Percentiles rank a stretch among this genome's conserved stretches.
Conservation (phyloP, 2,797 vertebrate species). For the Benthosema pterotum region DNA sequence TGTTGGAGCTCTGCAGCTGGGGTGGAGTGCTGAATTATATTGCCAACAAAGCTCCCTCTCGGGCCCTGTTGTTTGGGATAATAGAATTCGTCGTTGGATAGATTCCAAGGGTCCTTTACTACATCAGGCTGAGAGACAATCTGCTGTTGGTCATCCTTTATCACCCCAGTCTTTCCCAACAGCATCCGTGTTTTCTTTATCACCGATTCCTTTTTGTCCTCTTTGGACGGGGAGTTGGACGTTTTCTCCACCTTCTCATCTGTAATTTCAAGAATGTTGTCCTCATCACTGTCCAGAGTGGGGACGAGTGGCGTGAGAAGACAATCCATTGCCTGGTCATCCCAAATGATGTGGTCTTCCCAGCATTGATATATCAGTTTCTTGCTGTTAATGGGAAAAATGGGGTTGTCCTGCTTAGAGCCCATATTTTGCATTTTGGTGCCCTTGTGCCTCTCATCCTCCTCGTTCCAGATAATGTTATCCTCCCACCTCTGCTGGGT, state of each 20-base stretch:
- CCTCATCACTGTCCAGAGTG: constrained; percentile 96
- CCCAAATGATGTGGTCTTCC: constrained; percentile 99
- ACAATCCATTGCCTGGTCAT: constrained; percentile 93
- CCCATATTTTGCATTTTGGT: constrained; percentile 94
- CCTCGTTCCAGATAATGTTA: constrained; percentile 98
- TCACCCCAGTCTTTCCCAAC: constrained; percentile 97
- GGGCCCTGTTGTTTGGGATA: constrained; percentile 98
- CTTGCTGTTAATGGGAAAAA: constrained; percentile 97
- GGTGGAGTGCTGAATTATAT: constrained; percentile 99
- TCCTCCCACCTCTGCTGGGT: constrained; percentile 98
- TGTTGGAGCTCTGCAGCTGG: constrained; percentile 95
- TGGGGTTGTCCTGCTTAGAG: constrained; percentile 92
- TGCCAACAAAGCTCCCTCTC: constrained; percentile 95
- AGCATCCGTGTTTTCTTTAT: constrained; percentile 97
- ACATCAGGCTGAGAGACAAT: constrained; percentile 97
- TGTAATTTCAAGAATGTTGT: constrained; percentile 98
- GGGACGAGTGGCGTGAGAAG: constrained; percentile 91
- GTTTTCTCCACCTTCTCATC: constrained; percentile 96
- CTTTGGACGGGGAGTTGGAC: constrained; percentile 95
- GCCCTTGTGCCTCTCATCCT: constrained; percentile 96
- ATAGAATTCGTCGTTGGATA: constrained; percentile 99
- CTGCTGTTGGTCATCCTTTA: constrained; percentile 98
- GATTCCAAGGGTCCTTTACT: constrained; percentile 98
- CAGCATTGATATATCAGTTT: constrained; percentile 97
- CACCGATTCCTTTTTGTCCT: constrained; percentile 97